These are phyloP conservation scores for Charina bottae DNA, from an alignment of 2,113 vertebrate species.

Conservation along the genomic window DNA sequence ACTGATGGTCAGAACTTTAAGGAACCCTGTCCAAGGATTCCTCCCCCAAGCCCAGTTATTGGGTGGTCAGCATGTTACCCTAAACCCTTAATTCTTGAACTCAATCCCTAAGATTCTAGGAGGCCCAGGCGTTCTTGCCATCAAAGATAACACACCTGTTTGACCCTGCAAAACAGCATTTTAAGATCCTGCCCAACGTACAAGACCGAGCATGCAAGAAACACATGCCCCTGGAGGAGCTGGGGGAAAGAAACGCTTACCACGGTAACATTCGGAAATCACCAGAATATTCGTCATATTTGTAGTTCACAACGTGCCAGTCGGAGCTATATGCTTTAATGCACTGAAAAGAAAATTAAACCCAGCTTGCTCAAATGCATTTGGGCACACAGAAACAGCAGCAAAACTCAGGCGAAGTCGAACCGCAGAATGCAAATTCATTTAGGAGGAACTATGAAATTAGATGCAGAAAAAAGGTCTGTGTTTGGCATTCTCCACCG, in stretches of 20 bases:
- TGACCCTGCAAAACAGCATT: not conserved
- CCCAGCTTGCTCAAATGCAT: not conserved
- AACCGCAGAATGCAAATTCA: too few species aligned
- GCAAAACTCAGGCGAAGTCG: not conserved
- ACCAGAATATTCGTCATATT: conserved; percentile 95
- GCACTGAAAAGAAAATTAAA: conserved; percentile 82
- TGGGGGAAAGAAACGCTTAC: conserved; percentile 73
- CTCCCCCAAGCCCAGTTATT: not conserved
- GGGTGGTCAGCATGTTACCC: not conserved
- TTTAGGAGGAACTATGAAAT: not conserved
- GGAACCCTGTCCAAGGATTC: not conserved
- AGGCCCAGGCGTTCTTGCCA: not conserved
- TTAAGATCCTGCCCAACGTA: not conserved
- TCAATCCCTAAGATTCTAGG: not conserved
- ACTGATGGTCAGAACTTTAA: too few species aligned
- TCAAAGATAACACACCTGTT: too few species aligned
- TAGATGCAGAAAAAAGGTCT: not conserved
- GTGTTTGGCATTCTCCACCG: not conserved
- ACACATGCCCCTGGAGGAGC: not conserved
- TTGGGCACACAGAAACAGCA: accelerated
- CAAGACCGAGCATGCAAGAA: not conserved
- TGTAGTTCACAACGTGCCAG: conserved; percentile 94
- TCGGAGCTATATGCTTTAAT: conserved; percentile 96
- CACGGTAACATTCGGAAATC: conserved; percentile 95
- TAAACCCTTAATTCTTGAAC: not conserved